Conservation (phyloP, 2,888 invertebrate genomes). For the Trachelus tabidus region DNA sequence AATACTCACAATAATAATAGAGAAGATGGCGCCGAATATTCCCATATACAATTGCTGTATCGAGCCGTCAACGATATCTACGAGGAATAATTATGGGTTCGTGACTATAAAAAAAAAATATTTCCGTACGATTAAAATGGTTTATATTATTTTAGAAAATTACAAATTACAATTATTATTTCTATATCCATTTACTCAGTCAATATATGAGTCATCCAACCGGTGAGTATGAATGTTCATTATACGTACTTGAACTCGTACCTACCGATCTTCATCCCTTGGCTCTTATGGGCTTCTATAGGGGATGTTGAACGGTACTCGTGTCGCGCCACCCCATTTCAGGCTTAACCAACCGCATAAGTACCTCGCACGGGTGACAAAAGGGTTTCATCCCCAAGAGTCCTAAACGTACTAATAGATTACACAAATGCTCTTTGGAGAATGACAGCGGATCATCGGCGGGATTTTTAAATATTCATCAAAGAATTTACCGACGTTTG, state of each 20-base stretch:
- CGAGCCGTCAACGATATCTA: background rate
- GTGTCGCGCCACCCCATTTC: slow-evolving; percentile 38
- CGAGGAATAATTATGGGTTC: no score
- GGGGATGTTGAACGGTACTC: slow-evolving; percentile 12
- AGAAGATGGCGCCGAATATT: background rate
- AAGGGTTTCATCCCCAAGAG: slow-evolving; percentile 59
- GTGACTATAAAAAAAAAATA: background rate
- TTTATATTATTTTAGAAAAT: background rate
- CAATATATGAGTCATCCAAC: background rate
- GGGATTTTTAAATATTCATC: slow-evolving; percentile 16
- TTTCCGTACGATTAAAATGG: background rate
- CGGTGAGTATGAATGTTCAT: background rate
- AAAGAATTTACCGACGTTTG: slow-evolving; percentile 43
- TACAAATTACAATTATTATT: no score
- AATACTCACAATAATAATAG: background rate
- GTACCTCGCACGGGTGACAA: slow-evolving; percentile 56
- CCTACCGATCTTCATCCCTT: background rate
- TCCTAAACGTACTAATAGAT: slow-evolving; percentile 51
- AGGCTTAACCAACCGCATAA: slow-evolving; percentile 58
- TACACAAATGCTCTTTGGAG: slow-evolving; percentile 59
- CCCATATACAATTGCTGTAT: background rate
- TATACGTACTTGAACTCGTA: background rate
- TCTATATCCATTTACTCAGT: background rate
- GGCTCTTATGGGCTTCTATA: background rate
- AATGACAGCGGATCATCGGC: slow-evolving; percentile 34